These are phyloP conservation scores for Lathronympha strigana DNA, from an alignment of 2,888 invertebrate species.

Conservation along the genomic window DNA sequence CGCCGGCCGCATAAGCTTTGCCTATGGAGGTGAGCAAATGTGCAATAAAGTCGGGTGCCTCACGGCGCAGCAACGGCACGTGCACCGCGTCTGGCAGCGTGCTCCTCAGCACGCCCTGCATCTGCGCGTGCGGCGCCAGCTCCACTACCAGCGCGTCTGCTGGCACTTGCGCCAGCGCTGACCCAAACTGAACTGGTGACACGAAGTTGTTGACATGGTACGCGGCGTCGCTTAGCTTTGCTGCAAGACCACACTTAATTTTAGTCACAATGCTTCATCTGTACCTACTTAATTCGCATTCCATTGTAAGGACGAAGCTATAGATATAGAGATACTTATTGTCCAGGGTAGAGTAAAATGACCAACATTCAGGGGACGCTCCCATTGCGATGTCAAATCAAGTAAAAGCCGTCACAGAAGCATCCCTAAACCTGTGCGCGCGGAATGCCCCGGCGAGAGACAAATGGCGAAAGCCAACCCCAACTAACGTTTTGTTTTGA, in stretches of 20 bases:
- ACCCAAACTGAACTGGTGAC: conserved; percentile 91
- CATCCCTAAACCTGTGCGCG: too few relatives aligned
- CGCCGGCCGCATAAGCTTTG: conserved; percentile 92
- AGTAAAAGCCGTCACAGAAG: too few relatives aligned
- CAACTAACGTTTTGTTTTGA: too few relatives aligned
- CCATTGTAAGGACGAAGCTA: too few relatives aligned
- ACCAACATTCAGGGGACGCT: too few relatives aligned
- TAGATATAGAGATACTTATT: too few relatives aligned
- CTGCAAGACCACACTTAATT: conserved; percentile 62
- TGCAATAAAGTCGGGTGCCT: conserved; percentile 89
- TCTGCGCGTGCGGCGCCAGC: conserved; percentile 97
- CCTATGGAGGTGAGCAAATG: conserved; percentile 92
- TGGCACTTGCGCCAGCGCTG: conserved; percentile 91
- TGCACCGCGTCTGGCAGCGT: conserved; percentile 79
- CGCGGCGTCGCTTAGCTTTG: conserved; percentile 93
- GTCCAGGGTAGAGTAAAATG: too few relatives aligned
- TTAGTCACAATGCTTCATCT: too few relatives aligned
- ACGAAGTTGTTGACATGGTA: conserved; percentile 98
- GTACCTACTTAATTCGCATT: too few relatives aligned
- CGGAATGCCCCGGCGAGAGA: too few relatives aligned
- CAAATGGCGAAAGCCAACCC: too few relatives aligned
- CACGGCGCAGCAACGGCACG: conserved; percentile 93
- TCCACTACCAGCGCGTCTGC: conserved; percentile 95
- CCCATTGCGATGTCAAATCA: too few relatives aligned
- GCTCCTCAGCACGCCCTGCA: conserved; percentile 93